Percentiles rank a stretch among this genome's conserved stretches.
Evolutionary conservation across 1,140 invertebrate genomes (phyloP).

Genomic region (Scaptomyza montana): DNA sequence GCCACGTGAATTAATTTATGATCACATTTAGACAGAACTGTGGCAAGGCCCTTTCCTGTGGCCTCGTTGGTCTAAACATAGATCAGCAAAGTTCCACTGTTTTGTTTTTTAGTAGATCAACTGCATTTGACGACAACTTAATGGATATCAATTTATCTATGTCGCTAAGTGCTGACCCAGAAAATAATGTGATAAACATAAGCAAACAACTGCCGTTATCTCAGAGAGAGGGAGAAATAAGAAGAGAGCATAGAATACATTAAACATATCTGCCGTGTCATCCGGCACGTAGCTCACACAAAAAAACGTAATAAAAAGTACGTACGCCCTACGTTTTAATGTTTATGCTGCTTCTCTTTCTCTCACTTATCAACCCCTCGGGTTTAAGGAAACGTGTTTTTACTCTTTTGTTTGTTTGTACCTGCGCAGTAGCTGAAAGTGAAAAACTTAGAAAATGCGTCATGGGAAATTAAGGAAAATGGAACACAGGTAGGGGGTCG

Average conservation of each 20-base stretch:
- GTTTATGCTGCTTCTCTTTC: conserved; percentile 7
- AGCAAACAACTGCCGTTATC: conserved; percentile 4
- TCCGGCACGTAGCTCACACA: conserved; percentile 62
- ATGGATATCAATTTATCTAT: too few relatives aligned
- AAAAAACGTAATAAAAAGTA: conserved; percentile 38
- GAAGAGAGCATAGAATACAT: conserved; percentile 1
- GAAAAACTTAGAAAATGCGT: conserved; percentile 61
- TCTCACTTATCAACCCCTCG: conserved; percentile 60
- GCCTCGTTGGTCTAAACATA: conserved; percentile 18
- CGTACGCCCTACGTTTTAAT: conserved; percentile 49
- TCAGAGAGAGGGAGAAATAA: background rate
- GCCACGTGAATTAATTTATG: conserved; percentile 64
- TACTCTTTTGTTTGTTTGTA: conserved; percentile 50
- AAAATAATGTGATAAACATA: conserved; percentile 32
- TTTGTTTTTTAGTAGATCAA: background rate
- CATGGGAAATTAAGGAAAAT: conserved; percentile 44
- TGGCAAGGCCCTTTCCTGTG: conserved; percentile 17
- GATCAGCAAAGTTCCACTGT: background rate
- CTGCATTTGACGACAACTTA: too few relatives aligned
- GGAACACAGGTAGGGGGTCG: conserved; percentile 14
- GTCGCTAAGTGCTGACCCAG: conserved; percentile 10
- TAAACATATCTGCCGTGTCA: conserved; percentile 60
- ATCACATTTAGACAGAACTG: conserved; percentile 26
- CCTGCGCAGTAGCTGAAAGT: conserved; percentile 57
- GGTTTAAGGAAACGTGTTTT: conserved; percentile 33